Base-by-base conservation (phyloP, 2,797 vertebrate genomes). In the Clamator glandarius region DNA sequence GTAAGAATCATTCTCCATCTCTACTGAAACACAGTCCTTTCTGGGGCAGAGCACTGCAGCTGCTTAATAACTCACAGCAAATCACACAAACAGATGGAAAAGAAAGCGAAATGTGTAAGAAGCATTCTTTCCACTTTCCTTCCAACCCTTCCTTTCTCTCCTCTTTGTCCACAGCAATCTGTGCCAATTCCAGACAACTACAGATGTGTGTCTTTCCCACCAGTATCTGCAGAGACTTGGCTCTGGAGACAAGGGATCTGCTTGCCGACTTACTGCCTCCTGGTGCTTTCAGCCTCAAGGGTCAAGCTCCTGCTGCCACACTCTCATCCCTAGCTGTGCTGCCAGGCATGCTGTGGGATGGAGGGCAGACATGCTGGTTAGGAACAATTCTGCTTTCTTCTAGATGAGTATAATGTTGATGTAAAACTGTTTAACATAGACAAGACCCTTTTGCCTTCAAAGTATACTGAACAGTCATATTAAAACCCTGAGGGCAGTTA, bases 1-100 rank as follows among this genome's bases (percentile, higher is more conserved):
- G 16, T 28, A 88, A 70, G 79, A 75, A 67, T 89, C 35, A 51
- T 61, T 72, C 87, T 94, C 61, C 58, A 51, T 73, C 80, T 68
- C 70, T 62, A 35, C 52, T 42, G 80, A 91, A 79, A 61, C 67
- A 36, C 39, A 61, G 69, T 63, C 61, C 52, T 48, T 87, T 90
- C 85, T 79, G 63, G 73, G 87, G 85, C 50, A 92, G 41, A 93
- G 52, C 44, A 59, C 77, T 67, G 70, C 89, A 95, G 89, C 83
- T 95, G 80, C 70, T 94, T 46, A 93, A 86, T 25, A 94, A 85
- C 69, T 94, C 76, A 88, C 26, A 90, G 85, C 63, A 95, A 52
- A 91, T 85, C 89, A 68, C 76, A 89, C 70, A 84, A 78, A 67
- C 79, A 94, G 91, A 86, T 84, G 77, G 93, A 90, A 93, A 93